Base-by-base conservation (phyloP, 2,113 vertebrate species). In the Stomatorhinus ivindoensis region DNA sequence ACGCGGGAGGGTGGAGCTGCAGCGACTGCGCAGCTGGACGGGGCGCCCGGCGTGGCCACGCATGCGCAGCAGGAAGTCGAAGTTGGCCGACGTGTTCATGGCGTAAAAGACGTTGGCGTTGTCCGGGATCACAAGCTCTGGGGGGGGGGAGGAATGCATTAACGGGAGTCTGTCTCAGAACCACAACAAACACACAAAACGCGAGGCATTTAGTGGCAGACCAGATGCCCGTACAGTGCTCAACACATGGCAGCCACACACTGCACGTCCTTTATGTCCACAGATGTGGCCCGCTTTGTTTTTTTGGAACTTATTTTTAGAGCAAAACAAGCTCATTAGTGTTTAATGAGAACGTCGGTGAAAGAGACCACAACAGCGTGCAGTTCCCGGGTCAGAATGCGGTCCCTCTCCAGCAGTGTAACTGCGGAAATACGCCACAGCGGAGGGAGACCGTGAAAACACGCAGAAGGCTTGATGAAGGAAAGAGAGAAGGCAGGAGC, bases 91-190 rank as follows among this genome's bases (percentile, higher is more conserved):
- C 91, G 96, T 98, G 94, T 98, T 99, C 98, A 99, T 99, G 93
- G 97, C 97, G 0, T 98, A 99, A 88, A 98, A 99, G 42, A 99
- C 97, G 0, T 99, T 99, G 85, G 97, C 98, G 0, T 97, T 97
- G 55, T 96, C 95, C 0, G 98, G 98, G 89, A 99, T 97, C 91
- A 97, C 95, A 19, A 99, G 94, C 91, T 98, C 98, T 99, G 93
- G n/a, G 55, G 89, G 4, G 89, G 9, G 51, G 19, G 58, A 27
- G n/a, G 61, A 65, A 65, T 27, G 61, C 61, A 65, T 65, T 65
- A 65, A 11, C 4, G 9, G n/a, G 61, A 3, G 9, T 9, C 39
- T 42, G n/a, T n/a, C 24, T n/a, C 1, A 9, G 55, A 24, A 61
- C 55, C 9, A n/a, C 55, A 61, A 61, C 24, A n/a, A 24, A 3